Conservation (phyloP, 2,797 vertebrate species). For the Botia almorhae region DNA sequence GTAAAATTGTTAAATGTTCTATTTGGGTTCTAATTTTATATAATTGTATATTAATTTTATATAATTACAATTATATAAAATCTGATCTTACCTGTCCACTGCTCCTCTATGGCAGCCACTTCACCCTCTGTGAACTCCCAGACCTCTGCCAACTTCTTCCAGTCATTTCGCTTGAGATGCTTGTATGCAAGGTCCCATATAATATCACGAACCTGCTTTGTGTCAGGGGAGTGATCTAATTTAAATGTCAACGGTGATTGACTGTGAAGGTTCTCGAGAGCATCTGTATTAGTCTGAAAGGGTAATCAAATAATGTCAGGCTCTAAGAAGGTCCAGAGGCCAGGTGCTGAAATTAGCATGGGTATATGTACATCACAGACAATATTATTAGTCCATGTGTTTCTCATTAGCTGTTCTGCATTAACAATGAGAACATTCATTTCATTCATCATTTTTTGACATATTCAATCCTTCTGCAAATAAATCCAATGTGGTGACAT, state of each 20-base stretch:
- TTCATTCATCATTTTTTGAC: too few species aligned
- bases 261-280: slow-evolving; percentile 65
- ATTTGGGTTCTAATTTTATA: too few species aligned
- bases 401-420: slow-evolving; percentile 30
- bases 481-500: slow-evolving; percentile 49
- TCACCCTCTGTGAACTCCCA: slow-evolving; percentile 85
- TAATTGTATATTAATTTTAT: too few species aligned
- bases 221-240: slow-evolving; percentile 85
- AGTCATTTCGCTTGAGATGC: slow-evolving; percentile 81
- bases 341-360: slow-evolving; percentile 44
- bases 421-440: slow-evolving; percentile 15
- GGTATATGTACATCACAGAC: slow-evolving; percentile 19
- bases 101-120: slow-evolving; percentile 85
- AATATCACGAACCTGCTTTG: slow-evolving; percentile 76
- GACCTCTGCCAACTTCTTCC: slow-evolving; percentile 84
- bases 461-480: slow-evolving; percentile 24
- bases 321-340: slow-evolving; percentile 69
- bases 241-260: slow-evolving; percentile 84
- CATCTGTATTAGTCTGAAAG: slow-evolving; percentile 77
- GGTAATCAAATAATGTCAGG: slow-evolving; percentile 77
- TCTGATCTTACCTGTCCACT: slow-evolving; percentile 86
- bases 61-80: background rate
- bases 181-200: slow-evolving; percentile 86
- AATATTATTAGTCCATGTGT: slow-evolving; percentile 31
- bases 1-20: background rate